phyloP scores from a whole-genome alignment of 2,797 vertebrate genomes.

The Spinus pinus region DNA sequence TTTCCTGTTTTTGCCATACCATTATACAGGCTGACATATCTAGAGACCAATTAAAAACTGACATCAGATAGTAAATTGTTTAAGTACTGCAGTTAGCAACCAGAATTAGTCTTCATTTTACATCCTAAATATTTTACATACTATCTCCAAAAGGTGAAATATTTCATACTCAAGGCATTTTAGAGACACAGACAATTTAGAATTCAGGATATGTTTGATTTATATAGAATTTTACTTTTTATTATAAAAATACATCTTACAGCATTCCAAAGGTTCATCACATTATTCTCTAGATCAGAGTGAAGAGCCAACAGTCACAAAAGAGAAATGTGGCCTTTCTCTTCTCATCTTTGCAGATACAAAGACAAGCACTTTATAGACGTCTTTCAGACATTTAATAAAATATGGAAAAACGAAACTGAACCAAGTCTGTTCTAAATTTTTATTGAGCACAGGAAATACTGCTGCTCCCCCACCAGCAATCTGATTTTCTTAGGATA shows the following conservation, averaged over 20 bases:
- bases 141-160: background rate
- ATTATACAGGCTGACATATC: background rate
- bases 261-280: background rate
- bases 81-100: background rate
- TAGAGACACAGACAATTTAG: background rate
- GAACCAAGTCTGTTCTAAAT: background rate
- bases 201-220: background rate
- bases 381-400: background rate
- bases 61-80: background rate
- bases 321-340: background rate
- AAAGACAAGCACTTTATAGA: background rate
- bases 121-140: background rate
- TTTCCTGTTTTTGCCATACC: background rate
- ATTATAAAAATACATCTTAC: background rate
- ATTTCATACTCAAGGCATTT: background rate
- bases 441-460: background rate
- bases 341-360: background rate
- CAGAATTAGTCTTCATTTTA: background rate
- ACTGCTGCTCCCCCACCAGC: background rate
- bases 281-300: background rate
- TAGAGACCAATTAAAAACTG: background rate
- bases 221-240: background rate
- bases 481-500: background rate
- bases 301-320: background rate
- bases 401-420: background rate